Conservation (phyloP, 2,797 vertebrate genomes). For the Clamator glandarius region DNA sequence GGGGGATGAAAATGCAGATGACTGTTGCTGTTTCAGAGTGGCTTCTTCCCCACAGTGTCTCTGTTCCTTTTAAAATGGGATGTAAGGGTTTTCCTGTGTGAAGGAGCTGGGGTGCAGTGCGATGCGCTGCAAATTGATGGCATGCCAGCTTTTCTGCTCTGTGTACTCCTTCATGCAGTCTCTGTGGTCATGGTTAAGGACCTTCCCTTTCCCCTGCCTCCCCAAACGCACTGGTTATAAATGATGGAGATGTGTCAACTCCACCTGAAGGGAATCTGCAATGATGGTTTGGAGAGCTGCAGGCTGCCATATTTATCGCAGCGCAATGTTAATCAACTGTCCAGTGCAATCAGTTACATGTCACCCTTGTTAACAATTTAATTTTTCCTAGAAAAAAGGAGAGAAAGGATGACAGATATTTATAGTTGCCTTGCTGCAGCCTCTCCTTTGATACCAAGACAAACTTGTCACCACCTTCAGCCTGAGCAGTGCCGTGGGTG, state of each 20-base stretch:
- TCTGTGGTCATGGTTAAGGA: neutral
- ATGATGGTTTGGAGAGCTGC: neutral
- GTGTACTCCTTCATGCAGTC: neutral
- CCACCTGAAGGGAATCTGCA: slow-evolving; percentile 2
- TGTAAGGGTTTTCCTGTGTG: neutral
- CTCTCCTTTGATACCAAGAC: neutral
- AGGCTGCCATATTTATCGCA: slow-evolving; percentile 32
- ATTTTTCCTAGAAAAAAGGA: neutral
- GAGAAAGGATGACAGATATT: neutral
- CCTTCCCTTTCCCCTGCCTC: neutral
- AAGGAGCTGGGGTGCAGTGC: neutral
- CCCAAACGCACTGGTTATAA: slow-evolving; percentile 8
- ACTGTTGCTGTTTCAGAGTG: neutral
- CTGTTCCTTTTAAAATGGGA: neutral
- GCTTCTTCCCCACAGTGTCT: neutral
- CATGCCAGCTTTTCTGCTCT: slow-evolving; percentile 15
- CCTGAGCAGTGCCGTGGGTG: neutral
- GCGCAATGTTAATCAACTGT: slow-evolving; percentile 38
- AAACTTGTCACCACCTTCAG: neutral
- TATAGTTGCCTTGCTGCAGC: neutral
- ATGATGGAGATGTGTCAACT: slow-evolving; percentile 34
- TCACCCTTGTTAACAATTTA: slow-evolving; percentile 41
- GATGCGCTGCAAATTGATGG: neutral
- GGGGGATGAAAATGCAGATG: neutral
- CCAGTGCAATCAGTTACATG: slow-evolving; percentile 20